Evolutionary conservation across 2,797 vertebrate species (phyloP).

Genomic region (Forpus xanthops): DNA sequence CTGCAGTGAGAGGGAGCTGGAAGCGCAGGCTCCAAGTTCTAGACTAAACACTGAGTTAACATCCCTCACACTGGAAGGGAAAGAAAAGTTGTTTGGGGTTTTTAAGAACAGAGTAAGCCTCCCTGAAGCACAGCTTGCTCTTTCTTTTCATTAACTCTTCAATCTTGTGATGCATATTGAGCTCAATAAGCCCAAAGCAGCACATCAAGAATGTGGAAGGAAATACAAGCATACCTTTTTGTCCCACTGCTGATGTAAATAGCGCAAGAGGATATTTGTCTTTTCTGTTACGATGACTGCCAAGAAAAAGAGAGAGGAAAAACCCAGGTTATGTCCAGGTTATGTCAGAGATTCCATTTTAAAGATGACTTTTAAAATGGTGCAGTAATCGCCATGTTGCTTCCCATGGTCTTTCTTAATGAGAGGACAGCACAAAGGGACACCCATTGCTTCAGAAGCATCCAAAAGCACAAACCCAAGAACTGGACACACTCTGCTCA

Average conservation of each 20-base stretch:
- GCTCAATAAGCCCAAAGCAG: background rate
- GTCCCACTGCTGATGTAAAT: slow-evolving; percentile 95
- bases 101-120: background rate
- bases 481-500: background rate
- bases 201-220: background rate
- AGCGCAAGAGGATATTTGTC: slow-evolving; percentile 93
- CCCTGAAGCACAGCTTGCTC: background rate
- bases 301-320: background rate
- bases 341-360: background rate
- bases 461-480: background rate
- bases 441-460: background rate
- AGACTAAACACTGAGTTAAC: background rate
- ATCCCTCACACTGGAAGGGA: background rate
- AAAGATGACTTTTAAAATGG: background rate
- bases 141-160: background rate
- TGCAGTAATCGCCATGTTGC: background rate
- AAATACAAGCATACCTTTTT: slow-evolving; percentile 84
- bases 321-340: background rate
- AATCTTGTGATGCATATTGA: background rate
- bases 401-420: background rate
- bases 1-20: background rate
- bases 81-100: background rate
- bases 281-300: slow-evolving; percentile 97
- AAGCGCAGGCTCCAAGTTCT: background rate
- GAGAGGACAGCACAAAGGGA: background rate